Percentiles rank a stretch among this genome's conserved stretches.
Conservation (phyloP, 2,113 vertebrate species). For the Tringa solitaria region DNA sequence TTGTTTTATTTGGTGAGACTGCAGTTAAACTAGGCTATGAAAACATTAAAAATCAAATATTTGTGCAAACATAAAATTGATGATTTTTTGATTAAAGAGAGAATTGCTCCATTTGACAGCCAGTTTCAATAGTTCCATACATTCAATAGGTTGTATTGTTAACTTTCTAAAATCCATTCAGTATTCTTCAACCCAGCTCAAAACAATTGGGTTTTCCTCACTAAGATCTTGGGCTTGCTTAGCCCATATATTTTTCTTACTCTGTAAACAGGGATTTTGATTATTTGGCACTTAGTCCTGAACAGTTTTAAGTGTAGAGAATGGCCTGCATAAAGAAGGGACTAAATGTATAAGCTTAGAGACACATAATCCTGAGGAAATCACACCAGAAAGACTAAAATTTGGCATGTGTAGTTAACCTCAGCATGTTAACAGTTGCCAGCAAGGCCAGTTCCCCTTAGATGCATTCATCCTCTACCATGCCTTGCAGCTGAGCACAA, state of each 20-base stretch:
- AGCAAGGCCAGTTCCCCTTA: background rate
- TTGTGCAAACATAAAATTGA: background rate
- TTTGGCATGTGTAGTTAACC: background rate
- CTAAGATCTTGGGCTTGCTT: background rate
- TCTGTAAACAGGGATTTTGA: background rate
- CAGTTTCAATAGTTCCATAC: background rate
- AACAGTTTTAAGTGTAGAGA: background rate
- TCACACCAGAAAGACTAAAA: background rate
- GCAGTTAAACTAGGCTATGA: background rate
- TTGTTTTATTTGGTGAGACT: background rate
- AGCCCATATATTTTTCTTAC: background rate
- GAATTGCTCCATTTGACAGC: background rate
- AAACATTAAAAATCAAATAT: background rate
- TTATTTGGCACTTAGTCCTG: background rate
- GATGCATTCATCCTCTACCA: background rate
- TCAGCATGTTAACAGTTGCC: background rate
- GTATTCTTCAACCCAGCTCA: background rate
- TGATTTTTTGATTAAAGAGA: background rate
- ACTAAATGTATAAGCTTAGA: background rate
- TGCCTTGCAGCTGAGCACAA: background rate
- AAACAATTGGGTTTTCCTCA: background rate
- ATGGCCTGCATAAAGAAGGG: background rate
- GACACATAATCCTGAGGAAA: background rate
- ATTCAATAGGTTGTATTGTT: background rate
- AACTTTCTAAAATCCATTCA: background rate